A percentile compares a stretch with the other conserved stretches of the same genome.
Evolutionary conservation across 2,113 vertebrate genomes (phyloP).

Genomic region (Zosterops borbonicus): DNA sequence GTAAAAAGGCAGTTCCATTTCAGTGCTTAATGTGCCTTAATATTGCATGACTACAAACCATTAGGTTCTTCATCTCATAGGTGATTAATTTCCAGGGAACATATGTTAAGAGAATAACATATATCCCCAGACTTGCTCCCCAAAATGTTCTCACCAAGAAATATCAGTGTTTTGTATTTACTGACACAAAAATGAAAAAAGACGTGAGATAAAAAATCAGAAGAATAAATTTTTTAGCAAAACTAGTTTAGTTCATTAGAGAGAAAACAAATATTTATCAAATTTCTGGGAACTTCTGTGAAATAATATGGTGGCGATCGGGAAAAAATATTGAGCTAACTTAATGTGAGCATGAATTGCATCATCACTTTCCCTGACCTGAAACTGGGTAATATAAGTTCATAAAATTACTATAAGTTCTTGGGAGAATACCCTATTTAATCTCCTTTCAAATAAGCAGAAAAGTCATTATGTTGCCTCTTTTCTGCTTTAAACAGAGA

Average conservation of each 20-base stretch:
- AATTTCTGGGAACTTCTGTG: not conserved
- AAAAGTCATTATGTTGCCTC: not conserved
- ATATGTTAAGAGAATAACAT: not conserved
- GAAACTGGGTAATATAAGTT: not conserved
- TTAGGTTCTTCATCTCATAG: not conserved
- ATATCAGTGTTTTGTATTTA: not conserved
- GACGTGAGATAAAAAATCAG: not conserved
- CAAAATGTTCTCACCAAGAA: not conserved
- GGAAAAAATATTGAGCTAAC: not conserved
- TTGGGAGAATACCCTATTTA: not conserved
- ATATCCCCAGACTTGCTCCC: not conserved
- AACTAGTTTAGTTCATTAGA: not conserved
- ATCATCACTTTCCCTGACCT: not conserved
- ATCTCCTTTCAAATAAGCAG: not conserved
- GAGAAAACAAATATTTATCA: not conserved
- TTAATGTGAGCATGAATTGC: not conserved
- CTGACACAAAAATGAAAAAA: not conserved
- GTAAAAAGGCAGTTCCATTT: not conserved
- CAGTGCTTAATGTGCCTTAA: not conserved
- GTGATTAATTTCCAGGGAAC: not conserved
- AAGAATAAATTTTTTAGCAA: not conserved
- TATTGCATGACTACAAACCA: not conserved
- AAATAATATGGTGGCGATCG: not conserved
- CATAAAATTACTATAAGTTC: not conserved
- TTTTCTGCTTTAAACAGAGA: not conserved